phyloP scores from a whole-genome alignment of 2,888 invertebrate genomes.

The Ochlodes sylvanus region DNA sequence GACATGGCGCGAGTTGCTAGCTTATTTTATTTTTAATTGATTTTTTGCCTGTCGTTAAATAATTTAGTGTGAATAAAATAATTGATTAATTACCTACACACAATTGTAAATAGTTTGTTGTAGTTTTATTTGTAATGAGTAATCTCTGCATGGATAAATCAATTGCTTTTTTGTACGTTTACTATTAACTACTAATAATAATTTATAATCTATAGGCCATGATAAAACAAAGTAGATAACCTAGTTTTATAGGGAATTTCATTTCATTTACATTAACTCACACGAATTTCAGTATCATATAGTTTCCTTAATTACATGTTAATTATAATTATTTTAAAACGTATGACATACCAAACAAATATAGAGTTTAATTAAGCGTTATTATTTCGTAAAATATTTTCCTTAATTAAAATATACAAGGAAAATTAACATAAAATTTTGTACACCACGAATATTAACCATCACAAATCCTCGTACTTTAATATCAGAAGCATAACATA shows the following conservation, averaged over 20 bases:
- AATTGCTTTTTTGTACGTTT: constrained; percentile 23
- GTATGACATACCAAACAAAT: background rate
- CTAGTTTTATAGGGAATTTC: too few relatives aligned
- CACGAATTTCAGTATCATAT: background rate
- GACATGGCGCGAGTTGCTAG: constrained; percentile 12
- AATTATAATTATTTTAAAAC: background rate
- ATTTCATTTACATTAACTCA: background rate
- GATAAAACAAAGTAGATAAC: background rate
- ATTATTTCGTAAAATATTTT: constrained; percentile 7
- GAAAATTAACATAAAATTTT: background rate
- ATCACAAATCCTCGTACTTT: too few relatives aligned
- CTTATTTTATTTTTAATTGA: constrained; percentile 26
- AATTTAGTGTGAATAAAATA: background rate
- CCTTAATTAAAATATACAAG: constrained; percentile 7
- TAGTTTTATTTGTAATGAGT: constrained; percentile 18
- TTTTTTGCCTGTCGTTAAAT: constrained; percentile 20
- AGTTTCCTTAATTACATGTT: background rate
- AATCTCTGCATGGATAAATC: constrained; percentile 27
- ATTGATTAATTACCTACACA: constrained; percentile 13
- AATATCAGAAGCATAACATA: too few relatives aligned
- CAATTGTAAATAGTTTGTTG: constrained; percentile 30
- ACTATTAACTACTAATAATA: constrained; percentile 12
- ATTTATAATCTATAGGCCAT: background rate
- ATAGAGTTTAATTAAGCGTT: background rate
- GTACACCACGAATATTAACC: background rate